These are phyloP conservation scores for Brachionus sp. DNA, from an alignment of 1,140 invertebrate species.

Conservation along the genomic window DNA sequence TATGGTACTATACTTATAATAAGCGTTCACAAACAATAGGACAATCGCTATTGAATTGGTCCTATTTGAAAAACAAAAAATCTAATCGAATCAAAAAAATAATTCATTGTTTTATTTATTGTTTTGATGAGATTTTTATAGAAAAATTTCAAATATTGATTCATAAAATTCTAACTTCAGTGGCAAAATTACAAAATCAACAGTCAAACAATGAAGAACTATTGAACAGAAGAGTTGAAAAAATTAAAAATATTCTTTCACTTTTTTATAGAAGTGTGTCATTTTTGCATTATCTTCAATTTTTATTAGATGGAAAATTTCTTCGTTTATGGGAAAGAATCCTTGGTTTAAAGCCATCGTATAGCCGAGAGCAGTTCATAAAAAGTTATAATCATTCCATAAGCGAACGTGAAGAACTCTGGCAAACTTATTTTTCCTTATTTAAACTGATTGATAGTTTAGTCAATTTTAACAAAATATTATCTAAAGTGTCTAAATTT, in stretches of 20 bases:
- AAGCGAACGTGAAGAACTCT: slow-evolving; percentile 26
- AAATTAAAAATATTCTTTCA: background rate
- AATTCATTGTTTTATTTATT: slow-evolving; percentile 19
- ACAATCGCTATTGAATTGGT: slow-evolving; percentile 22
- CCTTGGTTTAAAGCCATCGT: background rate
- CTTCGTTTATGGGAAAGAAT: slow-evolving; percentile 23
- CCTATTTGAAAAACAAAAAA: background rate
- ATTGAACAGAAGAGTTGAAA: background rate
- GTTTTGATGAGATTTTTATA: slow-evolving; percentile 16
- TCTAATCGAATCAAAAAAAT: background rate
- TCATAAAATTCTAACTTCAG: background rate
- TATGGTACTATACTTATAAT: slow-evolving; percentile 25
- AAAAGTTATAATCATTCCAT: background rate
- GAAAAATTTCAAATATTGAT: slow-evolving; percentile 7
- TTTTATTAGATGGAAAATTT: slow-evolving; percentile 32
- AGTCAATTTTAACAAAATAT: background rate
- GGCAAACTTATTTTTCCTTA: slow-evolving; percentile 41
- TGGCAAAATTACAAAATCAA: background rate
- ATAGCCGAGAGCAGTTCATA: background rate
- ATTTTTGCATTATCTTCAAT: background rate
- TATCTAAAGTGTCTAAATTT: background rate
- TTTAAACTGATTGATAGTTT: slow-evolving; percentile 36
- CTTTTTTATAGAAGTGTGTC: background rate
- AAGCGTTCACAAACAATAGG: background rate
- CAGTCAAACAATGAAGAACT: background rate